A percentile compares a stretch with the other conserved stretches of the same genome.
Evolutionary conservation across 2,888 invertebrate species (phyloP).

Genomic region (Electrophaes corylata): DNA sequence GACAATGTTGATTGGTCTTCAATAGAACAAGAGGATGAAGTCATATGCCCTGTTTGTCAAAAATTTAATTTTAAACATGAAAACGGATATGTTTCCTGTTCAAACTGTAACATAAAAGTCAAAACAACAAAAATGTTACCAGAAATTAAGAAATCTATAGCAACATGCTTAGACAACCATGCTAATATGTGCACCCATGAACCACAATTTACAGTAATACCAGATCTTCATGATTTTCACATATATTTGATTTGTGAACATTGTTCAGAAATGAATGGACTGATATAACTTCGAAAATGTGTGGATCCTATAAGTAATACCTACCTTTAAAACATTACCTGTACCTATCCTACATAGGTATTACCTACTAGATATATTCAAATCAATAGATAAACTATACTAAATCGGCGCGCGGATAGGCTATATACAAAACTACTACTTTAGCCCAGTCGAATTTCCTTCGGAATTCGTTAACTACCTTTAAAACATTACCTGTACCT

Average conservation of each 20-base stretch:
- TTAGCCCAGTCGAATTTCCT: no score
- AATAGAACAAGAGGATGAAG: conserved; percentile 62
- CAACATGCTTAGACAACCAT: conserved; percentile 61
- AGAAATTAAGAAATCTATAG: conserved; percentile 60
- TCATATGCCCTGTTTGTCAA: conserved; percentile 83
- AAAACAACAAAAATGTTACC: conserved; percentile 53
- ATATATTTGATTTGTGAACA: conserved; percentile 69
- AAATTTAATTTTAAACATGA: conserved; percentile 59
- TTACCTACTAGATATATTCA: no score
- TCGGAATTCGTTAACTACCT: no score
- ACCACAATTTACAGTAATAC: conserved; percentile 60
- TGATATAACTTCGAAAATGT: conserved; percentile 21
- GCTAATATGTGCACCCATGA: conserved; percentile 53
- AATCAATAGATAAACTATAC: no score
- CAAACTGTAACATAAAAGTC: conserved; percentile 64
- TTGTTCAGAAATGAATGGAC: conserved; percentile 66
- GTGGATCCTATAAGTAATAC: no score
- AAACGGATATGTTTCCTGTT: conserved; percentile 52
- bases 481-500: no score
- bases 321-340: no score
- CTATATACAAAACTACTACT: no score
- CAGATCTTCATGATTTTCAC: conserved; percentile 63
- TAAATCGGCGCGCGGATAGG: no score
- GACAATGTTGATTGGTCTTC: conserved; percentile 70
- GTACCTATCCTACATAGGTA: no score